phyloP scores from a whole-genome alignment of 2,888 invertebrate species.

The Selenia dentaria region DNA sequence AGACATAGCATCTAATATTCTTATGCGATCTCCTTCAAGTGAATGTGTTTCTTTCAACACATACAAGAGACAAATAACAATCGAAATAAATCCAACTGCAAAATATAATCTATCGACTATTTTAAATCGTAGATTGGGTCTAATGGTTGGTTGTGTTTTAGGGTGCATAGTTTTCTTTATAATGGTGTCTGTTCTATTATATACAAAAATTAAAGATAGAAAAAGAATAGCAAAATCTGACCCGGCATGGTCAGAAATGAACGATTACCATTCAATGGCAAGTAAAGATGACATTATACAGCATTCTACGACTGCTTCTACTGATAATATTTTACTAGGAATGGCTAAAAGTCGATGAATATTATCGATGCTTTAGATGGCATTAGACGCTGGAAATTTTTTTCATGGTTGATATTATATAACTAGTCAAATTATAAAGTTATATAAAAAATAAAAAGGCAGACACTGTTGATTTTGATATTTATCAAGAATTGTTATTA shows the following conservation, averaged over 20 bases:
- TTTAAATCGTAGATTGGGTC: conserved; percentile 71
- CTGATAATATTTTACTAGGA: conserved; percentile 79
- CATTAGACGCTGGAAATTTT: conserved; percentile 25
- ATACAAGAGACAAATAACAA: conserved; percentile 54
- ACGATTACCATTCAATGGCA: conserved; percentile 76
- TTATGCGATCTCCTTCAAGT: conserved; percentile 71
- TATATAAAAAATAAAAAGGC: no score
- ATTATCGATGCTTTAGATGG: conserved; percentile 58
- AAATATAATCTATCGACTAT: conserved; percentile 62
- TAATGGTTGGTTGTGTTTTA: conserved; percentile 76
- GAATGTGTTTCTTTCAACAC: conserved; percentile 76
- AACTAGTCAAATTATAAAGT: no score
- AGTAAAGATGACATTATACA: conserved; percentile 78
- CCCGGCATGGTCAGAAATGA: conserved; percentile 77
- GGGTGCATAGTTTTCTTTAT: conserved; percentile 76
- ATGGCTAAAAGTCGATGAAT: conserved; percentile 70
- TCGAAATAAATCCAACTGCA: conserved; percentile 57
- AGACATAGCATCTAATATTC: conserved; percentile 62
- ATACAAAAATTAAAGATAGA: conserved; percentile 77
- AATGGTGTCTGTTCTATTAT: conserved; percentile 73
- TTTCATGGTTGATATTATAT: conserved; percentile 22
- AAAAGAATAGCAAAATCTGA: conserved; percentile 77
- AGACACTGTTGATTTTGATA: no score
- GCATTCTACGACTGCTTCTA: conserved; percentile 73
- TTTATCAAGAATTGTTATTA: no score